phyloP scores from a whole-genome alignment of 1,140 invertebrate genomes.

The Pseudomyrmex pallidus region DNA sequence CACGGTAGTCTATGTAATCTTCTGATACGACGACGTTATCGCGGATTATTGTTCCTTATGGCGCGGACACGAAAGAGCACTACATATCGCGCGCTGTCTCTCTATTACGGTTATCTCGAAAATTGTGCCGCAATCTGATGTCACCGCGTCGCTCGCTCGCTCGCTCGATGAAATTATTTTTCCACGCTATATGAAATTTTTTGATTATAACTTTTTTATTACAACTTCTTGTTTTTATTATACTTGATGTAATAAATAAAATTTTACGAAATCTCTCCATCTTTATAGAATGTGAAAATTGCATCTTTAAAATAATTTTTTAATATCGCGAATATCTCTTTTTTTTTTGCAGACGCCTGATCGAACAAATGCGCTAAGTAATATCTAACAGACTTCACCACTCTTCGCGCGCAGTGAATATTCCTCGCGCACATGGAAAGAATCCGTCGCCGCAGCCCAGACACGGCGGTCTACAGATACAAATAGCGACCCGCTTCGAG shows the following conservation, averaged over 20 bases:
- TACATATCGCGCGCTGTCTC: constrained; percentile 18
- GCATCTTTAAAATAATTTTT: neutral
- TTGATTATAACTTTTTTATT: too few relatives aligned
- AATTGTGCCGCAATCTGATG: neutral
- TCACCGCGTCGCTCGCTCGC: neutral
- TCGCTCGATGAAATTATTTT: too few relatives aligned
- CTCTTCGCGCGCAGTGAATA: constrained; percentile 19
- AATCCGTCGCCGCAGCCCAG: neutral
- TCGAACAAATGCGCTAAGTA: neutral
- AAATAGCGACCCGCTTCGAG: constrained; percentile 49
- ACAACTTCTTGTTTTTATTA: too few relatives aligned
- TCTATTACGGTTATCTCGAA: constrained; percentile 21
- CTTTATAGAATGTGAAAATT: too few relatives aligned
- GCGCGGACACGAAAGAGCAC: neutral
- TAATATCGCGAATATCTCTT: neutral
- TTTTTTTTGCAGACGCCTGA: neutral
- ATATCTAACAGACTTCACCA: neutral
- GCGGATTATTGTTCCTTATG: constrained; percentile 28
- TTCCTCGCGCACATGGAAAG: neutral
- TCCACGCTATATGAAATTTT: too few relatives aligned
- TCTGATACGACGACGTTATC: constrained; percentile 45
- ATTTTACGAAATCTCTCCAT: too few relatives aligned
- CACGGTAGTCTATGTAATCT: constrained; percentile 44
- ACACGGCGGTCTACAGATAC: constrained; percentile 22
- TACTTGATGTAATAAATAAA: too few relatives aligned